phyloP scores from a whole-genome alignment of 2,113 vertebrate genomes.

The Apteryx owenii region DNA sequence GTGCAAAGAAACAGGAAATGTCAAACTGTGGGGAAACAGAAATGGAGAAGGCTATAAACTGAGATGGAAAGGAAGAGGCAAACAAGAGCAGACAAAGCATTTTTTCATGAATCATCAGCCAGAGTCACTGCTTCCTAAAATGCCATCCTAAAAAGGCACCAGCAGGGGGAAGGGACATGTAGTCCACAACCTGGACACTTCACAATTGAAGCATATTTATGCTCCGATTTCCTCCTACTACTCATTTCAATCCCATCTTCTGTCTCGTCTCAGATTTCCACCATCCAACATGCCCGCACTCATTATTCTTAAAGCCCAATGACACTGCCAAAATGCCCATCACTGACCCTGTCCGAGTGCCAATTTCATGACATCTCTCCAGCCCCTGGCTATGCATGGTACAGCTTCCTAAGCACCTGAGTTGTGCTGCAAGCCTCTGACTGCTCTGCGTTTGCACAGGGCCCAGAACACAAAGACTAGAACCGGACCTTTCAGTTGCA shows the following conservation, averaged over 20 bases:
- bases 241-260: neutral
- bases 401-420: neutral
- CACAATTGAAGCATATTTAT: neutral
- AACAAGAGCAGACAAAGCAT: neutral
- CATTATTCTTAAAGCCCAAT: neutral
- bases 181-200: neutral
- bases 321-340: neutral
- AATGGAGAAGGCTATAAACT: slow-evolving; percentile 1
- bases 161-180: neutral
- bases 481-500: neutral
- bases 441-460: neutral
- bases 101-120: neutral
- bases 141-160: neutral
- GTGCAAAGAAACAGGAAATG: slow-evolving; percentile 37
- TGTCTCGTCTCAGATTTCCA: neutral
- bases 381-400: neutral
- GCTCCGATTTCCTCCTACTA: neutral
- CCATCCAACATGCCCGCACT: fast-evolving
- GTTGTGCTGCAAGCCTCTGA: neutral
- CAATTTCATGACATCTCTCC: neutral
- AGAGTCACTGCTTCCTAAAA: slow-evolving; percentile 11
- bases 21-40: neutral
- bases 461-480: neutral
- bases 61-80: neutral
- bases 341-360: neutral